These are phyloP conservation scores for Platyrinchus mystaceus DNA, from an alignment of 2,797 vertebrate species.

Conservation along the genomic window DNA sequence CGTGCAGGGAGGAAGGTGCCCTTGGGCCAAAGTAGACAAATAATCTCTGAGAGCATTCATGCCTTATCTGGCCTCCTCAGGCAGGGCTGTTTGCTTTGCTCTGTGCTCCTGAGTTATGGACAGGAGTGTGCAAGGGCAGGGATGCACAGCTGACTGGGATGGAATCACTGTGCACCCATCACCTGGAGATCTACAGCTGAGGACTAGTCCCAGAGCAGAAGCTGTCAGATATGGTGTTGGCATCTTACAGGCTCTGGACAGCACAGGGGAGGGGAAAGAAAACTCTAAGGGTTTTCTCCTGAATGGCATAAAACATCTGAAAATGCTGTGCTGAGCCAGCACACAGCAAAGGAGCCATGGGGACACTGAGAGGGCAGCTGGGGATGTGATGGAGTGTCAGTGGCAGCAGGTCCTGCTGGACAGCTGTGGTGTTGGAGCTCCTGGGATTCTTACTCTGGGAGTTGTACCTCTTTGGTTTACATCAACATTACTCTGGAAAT, in stretches of 20 bases:
- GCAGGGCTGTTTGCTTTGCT: not conserved
- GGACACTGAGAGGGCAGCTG: not conserved
- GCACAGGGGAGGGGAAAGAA: not conserved
- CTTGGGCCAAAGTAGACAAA: constrained; percentile 20
- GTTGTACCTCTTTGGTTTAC: not conserved
- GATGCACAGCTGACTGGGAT: not conserved
- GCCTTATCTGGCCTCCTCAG: constrained; percentile 20
- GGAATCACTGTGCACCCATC: not conserved
- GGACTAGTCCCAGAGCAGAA: not conserved
- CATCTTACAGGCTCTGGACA: not conserved
- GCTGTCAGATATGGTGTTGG: not conserved
- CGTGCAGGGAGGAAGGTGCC: constrained; percentile 42
- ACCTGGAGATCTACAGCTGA: not conserved
- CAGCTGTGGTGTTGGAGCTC: not conserved
- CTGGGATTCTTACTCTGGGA: not conserved
- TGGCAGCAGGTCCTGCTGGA: not conserved
- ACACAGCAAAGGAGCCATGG: not conserved
- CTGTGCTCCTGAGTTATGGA: not conserved
- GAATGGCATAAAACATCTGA: not conserved
- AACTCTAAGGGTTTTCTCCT: not conserved
- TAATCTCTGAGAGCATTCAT: not conserved
- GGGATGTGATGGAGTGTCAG: not conserved
- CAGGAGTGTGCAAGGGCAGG: not conserved
- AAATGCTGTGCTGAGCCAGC: not conserved
- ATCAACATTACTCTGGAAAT: not conserved